Evolutionary conservation across 2,888 invertebrate species (phyloP), one percentile per base, ranked within the genome.

Genomic region (Netelia inedita): DNA sequence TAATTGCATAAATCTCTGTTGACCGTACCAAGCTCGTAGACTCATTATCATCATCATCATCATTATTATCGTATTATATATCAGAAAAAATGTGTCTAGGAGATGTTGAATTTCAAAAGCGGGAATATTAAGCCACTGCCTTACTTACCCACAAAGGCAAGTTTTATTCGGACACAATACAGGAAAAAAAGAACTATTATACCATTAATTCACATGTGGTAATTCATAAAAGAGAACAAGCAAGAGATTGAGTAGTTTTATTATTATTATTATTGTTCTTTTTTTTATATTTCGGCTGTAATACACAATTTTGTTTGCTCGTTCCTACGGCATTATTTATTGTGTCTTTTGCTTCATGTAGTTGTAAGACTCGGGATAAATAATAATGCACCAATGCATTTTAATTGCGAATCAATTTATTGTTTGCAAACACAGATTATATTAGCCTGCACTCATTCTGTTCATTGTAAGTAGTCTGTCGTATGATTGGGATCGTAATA

Each of bases 371-470:
- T 86, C 87, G 90, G 92, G 92, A 90, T 89, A 90, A 92, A 92
- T 91, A 92, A 92, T 91, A 91, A 92, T 92, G 89, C 90, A 91
- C 89, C 91, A 91, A 89, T 90, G 91, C 90, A 91, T 91, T 88
- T 88, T 90, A 69, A 78, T 69, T 69, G 78, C 78, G 50, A 69
- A 69, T 69, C 28, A 46, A 78, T 78, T 78, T 78, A 78, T 78
- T 78, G 16, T 53, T 73, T 90, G 83, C 88, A 69, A 79, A 79
- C 81, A 81, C 73, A 85, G 76, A 74, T 69, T 76, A 79, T 78
- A 79, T 78, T 61, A 19, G 10, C 57, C 57, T 57, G 57, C 81
- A 71, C 71, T 69, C 16, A 41, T 57, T 74, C 50, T 41, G 50
- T 80, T 79, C 83, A 78, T 81, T 55, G 10, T 79, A 76, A 74